Percentiles rank a stretch among this genome's conserved stretches.
These are phyloP conservation scores for Andrena marginata DNA, from an alignment of 2,888 invertebrate genomes.

Conservation along the genomic window DNA sequence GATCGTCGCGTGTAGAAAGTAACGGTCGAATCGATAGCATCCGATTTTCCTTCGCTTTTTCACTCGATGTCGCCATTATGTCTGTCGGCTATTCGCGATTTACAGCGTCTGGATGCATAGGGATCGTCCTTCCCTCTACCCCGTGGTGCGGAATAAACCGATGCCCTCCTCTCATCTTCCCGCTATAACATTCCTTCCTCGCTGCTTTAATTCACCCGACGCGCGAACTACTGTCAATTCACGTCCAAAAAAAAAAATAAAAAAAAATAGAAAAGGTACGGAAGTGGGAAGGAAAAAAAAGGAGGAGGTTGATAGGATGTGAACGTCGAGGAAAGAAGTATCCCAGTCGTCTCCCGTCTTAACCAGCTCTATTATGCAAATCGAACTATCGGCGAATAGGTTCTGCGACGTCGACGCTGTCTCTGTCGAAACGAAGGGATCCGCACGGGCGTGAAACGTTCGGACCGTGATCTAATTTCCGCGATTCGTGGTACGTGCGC, in stretches of 20 bases:
- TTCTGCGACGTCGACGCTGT: conserved; percentile 16
- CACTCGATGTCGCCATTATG: conserved; percentile 55
- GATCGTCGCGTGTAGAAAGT: conserved; percentile 28
- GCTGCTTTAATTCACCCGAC: conserved; percentile 29
- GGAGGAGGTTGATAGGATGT: background rate
- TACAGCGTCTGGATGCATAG: conserved; percentile 47
- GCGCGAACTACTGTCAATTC: background rate
- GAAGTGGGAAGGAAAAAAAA: background rate
- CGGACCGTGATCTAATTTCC: conserved; percentile 29
- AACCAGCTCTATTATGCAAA: conserved; percentile 37
- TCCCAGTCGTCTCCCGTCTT: conserved; percentile 1
- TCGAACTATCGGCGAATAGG: conserved; percentile 27
- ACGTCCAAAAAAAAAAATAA: background rate
- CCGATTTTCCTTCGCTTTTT: conserved; percentile 54
- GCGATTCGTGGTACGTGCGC: background rate
- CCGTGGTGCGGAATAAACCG: conserved; percentile 27
- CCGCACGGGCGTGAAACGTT: conserved; percentile 2
- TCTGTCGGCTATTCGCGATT: conserved; percentile 26
- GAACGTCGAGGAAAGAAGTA: background rate
- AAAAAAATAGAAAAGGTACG: background rate
- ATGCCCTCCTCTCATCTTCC: conserved; percentile 45
- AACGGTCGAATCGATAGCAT: conserved; percentile 54
- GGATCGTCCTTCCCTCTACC: conserved; percentile 52
- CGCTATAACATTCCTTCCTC: conserved; percentile 33
- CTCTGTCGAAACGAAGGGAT: conserved; percentile 5